A percentile compares a stretch with the other conserved stretches of the same genome.
These are phyloP conservation scores for Coreius guichenoti DNA, from an alignment of 2,797 vertebrate genomes.

Conservation along the genomic window DNA sequence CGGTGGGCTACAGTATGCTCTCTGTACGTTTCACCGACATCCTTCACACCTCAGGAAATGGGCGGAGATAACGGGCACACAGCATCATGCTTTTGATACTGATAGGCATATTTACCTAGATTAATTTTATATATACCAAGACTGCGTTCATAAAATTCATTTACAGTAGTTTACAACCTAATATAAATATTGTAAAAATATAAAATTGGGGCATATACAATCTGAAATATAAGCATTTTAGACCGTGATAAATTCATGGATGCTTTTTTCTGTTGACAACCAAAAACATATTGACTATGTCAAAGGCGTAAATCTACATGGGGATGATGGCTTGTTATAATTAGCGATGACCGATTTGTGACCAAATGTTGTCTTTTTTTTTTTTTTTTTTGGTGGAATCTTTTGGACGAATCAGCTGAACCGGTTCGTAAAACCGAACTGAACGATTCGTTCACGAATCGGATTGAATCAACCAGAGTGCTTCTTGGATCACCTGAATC, in stretches of 20 bases:
- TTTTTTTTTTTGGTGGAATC: background rate
- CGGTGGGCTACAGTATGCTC: conserved; percentile 28
- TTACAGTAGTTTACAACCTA: background rate
- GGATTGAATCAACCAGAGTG: background rate
- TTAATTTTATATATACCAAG: background rate
- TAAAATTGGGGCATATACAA: background rate
- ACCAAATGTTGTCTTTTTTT: background rate
- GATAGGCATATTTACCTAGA: too few relatives aligned
- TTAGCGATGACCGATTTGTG: background rate
- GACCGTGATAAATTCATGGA: background rate
- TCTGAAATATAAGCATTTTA: background rate
- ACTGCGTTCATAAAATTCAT: background rate
- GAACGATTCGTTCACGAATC: background rate
- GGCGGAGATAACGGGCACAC: conserved; percentile 29
- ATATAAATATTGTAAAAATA: background rate
- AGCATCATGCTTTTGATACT: background rate
- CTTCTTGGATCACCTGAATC: background rate
- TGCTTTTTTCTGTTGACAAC: background rate
- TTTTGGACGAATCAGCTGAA: background rate
- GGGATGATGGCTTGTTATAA: background rate
- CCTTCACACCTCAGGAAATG: conserved; percentile 45
- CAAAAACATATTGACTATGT: background rate
- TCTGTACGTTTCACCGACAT: conserved; percentile 42
- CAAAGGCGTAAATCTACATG: background rate
- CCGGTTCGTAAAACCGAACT: background rate